Base-by-base conservation (phyloP, 2,113 vertebrate species). In the Ammospiza nelsoni region DNA sequence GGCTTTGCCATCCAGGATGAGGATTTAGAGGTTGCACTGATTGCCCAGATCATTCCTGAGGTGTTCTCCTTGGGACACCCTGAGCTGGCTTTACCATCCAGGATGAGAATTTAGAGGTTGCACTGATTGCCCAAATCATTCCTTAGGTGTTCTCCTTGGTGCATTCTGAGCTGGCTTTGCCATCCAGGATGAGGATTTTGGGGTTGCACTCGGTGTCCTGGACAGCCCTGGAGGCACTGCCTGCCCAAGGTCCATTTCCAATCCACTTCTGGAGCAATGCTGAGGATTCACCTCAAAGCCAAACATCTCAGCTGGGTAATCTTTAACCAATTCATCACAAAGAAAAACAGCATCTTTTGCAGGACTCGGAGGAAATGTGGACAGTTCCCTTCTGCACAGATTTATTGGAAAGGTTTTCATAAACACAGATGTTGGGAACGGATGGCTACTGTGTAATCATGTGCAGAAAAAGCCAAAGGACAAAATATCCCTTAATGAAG, bases 401-500 rank as follows among this genome's bases (percentile, higher is more conserved):
- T 95, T 89, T 92, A 87, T 82, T 97, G 96, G 95, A 95, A 90
- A 86, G 76, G 83, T 90, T 96, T 94, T 95, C 79, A 95, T 96
- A 97, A 96, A 96, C 95, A 97, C 94, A 95, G 95, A 96, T 96
- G 96, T 92, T 97, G 92, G 92, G 94, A 97, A 96, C 57, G 94
- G 96, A 96, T 96, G 90, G 95, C 96, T 97, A 97, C 96, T 95
- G 95, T 95, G 90, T 96, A 96, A 97, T 94, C 95, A 93, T 84
- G 82, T 84, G 90, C 31, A 90, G 92, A 63, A 95, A 86, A 95
- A 93, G 95, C 94, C 95, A 96, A 84, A 67, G 93, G 92, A 95
- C 88, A 96, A 96, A 96, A 92, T 75, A 86, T 84, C 77, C 94
- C 79, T 86, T 92, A 86, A 89, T 61, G 72, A 77, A 96, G 92